phyloP scores from a whole-genome alignment of 1,140 invertebrate genomes.

The Zaprionus lachaisei region DNA sequence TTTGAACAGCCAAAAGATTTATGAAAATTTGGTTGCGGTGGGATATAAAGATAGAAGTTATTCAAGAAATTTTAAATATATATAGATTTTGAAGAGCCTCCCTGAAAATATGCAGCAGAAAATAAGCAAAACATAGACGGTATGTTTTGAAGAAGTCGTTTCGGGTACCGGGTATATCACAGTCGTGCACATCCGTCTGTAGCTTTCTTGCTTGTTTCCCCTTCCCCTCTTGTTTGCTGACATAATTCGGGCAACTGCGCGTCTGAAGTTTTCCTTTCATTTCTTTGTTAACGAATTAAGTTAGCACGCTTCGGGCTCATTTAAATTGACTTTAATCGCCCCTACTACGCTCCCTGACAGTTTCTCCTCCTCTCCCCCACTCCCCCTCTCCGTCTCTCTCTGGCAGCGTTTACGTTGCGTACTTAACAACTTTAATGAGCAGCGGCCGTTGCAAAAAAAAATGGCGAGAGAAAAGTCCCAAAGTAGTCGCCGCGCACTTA shows the following conservation, averaged over 20 bases:
- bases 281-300: conserved; percentile 60
- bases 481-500: conserved; percentile 80
- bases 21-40: too few relatives aligned
- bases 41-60: too few relatives aligned
- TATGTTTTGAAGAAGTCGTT: too few relatives aligned
- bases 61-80: too few relatives aligned
- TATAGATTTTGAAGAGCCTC: too few relatives aligned
- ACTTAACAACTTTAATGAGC: conserved; percentile 82
- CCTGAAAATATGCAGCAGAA: too few relatives aligned
- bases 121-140: too few relatives aligned
- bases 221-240: conserved; percentile 9
- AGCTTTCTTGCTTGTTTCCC: too few relatives aligned
- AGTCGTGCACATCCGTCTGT: too few relatives aligned
- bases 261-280: conserved; percentile 9
- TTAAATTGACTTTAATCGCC: conserved; percentile 77
- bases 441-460: conserved; percentile 34
- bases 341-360: conserved; percentile 1
- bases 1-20: too few relatives aligned
- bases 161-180: too few relatives aligned
- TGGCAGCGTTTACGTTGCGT: conserved; percentile 72
- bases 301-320: conserved; percentile 58
- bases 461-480: conserved; percentile 35
- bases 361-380: neutral
- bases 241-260: conserved; percentile 34
- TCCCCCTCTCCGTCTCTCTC: neutral